Percentiles rank a stretch among this genome's conserved stretches.
Evolutionary conservation across 1,140 invertebrate species (phyloP).

Genomic region (Hyles vespertilio): DNA sequence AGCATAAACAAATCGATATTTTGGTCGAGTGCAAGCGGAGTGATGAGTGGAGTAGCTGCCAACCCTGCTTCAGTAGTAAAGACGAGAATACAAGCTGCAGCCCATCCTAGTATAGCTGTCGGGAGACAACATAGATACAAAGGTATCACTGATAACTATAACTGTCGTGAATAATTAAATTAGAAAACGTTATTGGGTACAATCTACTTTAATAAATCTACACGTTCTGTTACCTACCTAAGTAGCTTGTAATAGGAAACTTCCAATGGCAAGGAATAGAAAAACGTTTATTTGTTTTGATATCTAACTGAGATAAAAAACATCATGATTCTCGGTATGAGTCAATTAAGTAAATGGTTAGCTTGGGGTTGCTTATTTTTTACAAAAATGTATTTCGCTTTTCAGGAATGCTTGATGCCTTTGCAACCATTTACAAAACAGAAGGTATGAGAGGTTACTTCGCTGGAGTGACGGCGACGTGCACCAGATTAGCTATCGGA

Average conservation of each 20-base stretch:
- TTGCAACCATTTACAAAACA: conserved; percentile 81
- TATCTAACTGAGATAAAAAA: too few relatives aligned
- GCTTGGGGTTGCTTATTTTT: not conserved
- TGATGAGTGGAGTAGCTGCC: conserved; percentile 82
- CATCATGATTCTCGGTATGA: too few relatives aligned
- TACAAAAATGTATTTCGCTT: not conserved
- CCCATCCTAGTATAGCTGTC: conserved; percentile 87
- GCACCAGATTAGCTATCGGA: conserved; percentile 49
- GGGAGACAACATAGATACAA: conserved; percentile 89
- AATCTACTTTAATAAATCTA: too few relatives aligned
- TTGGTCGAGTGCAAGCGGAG: conserved; percentile 84
- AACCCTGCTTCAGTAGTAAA: conserved; percentile 92
- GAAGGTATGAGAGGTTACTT: conserved; percentile 81
- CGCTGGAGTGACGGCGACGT: conserved; percentile 53
- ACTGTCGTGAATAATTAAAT: too few relatives aligned
- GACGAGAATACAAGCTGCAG: conserved; percentile 89
- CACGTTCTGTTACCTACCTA: too few relatives aligned
- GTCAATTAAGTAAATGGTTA: too few relatives aligned
- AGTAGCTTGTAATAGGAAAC: too few relatives aligned
- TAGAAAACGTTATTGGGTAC: too few relatives aligned
- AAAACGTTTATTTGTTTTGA: too few relatives aligned
- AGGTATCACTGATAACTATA: conserved; percentile 25
- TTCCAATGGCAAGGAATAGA: too few relatives aligned
- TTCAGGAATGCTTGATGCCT: conserved; percentile 81
- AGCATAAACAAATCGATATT: conserved; percentile 81